Evolutionary conservation across 2,113 vertebrate species (phyloP), one percentile per base, ranked within the genome.

Genomic region (Canis aureus): DNA sequence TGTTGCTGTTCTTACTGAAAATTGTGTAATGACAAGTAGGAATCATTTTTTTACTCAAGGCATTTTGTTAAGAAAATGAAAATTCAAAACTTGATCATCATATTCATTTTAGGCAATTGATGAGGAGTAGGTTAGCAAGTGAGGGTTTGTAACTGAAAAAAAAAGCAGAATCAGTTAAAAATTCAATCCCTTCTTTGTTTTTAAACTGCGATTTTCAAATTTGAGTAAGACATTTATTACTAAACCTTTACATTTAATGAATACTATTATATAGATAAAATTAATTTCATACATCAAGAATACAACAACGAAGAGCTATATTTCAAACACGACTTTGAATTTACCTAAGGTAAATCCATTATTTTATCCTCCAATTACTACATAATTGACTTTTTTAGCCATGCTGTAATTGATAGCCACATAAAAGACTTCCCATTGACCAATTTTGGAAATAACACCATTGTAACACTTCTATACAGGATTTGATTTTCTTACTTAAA

Each of bases 361-460:
- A 98, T 66, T 98, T 98, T 97, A 98, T 64, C 59, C 79, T 96
- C 13, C 97, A 97, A 98, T 98, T 98, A 97, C 64, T 96, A 88
- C 32, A 96, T 97, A 98, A 98, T 97, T 97, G 84, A 96, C 88
- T 98, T 98, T 98, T 96, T 95, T 97, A 97, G 62, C 80, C 12
- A 15, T 86, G 86, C 32, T 6, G 11, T 98, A 98, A 98, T 95
- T 98, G 84, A 97, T 98, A 97, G 62, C 88, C 49, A 97, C 78
- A 88, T 95, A 96, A 98, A 98, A 94, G 94, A 32, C 97, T 97
- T 98, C 97, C 93, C 67, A 97, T 96, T 98, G 97, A 97, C 5
- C 16, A 89, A 88, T 88, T 97, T 97, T 43, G 78, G 82, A 97
- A 98, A 97, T 97, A 96, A 98, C 95, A 74, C 87, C 81, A 89